Evolutionary conservation across 37 sponge, comb jelly and placozoan species (phyloP), one percentile per base, ranked within the genome.

Genomic region (Mnemiopsis leidyi): DNA sequence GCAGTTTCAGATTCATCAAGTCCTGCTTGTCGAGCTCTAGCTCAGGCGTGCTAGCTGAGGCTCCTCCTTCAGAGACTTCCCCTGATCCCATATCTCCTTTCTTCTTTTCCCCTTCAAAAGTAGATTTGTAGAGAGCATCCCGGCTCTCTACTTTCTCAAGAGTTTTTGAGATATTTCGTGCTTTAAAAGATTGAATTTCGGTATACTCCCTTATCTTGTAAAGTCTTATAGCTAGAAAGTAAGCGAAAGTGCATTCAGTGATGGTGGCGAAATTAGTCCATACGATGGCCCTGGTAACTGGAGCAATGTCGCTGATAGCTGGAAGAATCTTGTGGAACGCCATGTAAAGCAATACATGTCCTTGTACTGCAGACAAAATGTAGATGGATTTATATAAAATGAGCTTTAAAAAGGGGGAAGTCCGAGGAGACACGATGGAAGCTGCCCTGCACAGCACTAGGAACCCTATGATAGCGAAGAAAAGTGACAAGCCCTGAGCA

Each of bases 181-280:
- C 18, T 32, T 32, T 31, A 5, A 31, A 26, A 28, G 79, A 77
- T 32, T 77, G 79, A 9, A 77, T 20, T 31, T 31, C 32, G 9
- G 79, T 77, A 32, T 85, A 85, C 20, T 85, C 90, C 1, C 39
- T 37, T 29, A 85, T 61, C 39, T 18, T 85, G 90, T 40, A 85
- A 5, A 85, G 23, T 33, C 90, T 13, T 0, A 40, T 33, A 40
- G 90, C 40, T 1, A 85, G 39, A 61, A 85, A 85, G 61, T 85
- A 85, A 29, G 48, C 39, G 61, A 85, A 40, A 1, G 90, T 39
- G 48, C 90, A 85, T 61, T 85, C 90, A 0, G 61, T 40, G 28
- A 85, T 61, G n/a, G 90, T 85, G 5, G 90, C 90, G 30, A 85
- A 85, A 61, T 85, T 85, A 39, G 38, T 28, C 90, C 90, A 85